Evolutionary conservation across 2,113 vertebrate species (phyloP).

Genomic region (Mystacornis crossleyi): DNA sequence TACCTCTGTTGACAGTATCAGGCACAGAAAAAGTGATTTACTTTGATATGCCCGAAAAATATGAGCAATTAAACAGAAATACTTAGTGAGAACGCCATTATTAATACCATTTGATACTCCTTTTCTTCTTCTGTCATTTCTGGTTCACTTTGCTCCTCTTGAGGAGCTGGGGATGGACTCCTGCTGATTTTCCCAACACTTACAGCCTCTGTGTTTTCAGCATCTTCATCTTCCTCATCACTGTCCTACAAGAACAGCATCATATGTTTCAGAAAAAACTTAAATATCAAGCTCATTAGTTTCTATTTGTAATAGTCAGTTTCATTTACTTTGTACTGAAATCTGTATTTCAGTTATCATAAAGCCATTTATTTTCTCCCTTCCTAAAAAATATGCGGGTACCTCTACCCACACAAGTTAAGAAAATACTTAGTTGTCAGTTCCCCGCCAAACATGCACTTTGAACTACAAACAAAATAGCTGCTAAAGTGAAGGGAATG

Average conservation of each 20-base stretch:
- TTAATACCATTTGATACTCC: conserved; percentile 93
- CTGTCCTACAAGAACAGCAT: conserved; percentile 83
- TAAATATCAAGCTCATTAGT: neutral
- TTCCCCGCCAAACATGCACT: neutral
- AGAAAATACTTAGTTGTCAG: neutral
- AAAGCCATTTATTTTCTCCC: neutral
- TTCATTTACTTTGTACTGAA: neutral
- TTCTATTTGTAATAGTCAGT: neutral
- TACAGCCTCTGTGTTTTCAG: conserved; percentile 79
- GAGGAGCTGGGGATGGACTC: conserved; percentile 88
- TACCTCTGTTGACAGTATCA: neutral
- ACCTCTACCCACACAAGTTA: neutral
- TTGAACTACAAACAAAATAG: neutral
- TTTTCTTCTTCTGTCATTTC: conserved; percentile 98
- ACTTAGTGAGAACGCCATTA: neutral
- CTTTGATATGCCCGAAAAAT: neutral
- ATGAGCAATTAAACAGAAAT: neutral
- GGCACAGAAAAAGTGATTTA: neutral
- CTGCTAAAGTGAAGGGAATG: neutral
- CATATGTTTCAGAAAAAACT: neutral
- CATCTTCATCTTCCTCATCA: conserved; percentile 87
- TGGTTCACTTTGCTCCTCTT: conserved; percentile 92
- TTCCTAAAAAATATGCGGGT: neutral
- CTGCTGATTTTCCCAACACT: conserved; percentile 80
- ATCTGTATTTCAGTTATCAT: neutral